These are phyloP conservation scores for Argopecten irradians DNA, from an alignment of 1,140 invertebrate species.

Conservation along the genomic window DNA sequence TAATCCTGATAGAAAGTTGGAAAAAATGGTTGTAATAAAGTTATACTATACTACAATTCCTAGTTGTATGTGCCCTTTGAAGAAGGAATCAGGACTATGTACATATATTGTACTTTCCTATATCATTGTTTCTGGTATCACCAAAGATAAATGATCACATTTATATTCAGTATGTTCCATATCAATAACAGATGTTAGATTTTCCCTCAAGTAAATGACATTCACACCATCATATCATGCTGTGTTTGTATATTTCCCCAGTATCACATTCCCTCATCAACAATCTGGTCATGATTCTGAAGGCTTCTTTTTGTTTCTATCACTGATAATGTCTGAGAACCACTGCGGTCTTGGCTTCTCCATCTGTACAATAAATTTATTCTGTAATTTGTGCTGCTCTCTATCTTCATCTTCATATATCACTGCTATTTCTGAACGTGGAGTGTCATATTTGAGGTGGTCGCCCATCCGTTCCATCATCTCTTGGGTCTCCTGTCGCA, in stretches of 20 bases:
- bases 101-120: too few relatives aligned
- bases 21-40: too few relatives aligned
- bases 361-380: constrained; percentile 44
- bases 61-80: too few relatives aligned
- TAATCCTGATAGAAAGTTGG: too few relatives aligned
- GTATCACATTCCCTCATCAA: background rate
- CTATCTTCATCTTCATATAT: constrained; percentile 34
- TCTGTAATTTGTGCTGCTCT: background rate
- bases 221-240: background rate
- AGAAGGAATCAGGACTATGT: too few relatives aligned
- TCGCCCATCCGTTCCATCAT: constrained; percentile 41
- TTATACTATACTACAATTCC: too few relatives aligned
- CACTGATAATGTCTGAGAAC: constrained; percentile 29
- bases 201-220: too few relatives aligned
- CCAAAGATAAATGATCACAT: too few relatives aligned
- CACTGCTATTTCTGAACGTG: constrained; percentile 26
- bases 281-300: background rate
- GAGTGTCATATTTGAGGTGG: constrained; percentile 24
- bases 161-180: too few relatives aligned
- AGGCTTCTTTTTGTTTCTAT: background rate
- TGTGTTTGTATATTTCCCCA: too few relatives aligned
- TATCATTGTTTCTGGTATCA: too few relatives aligned
- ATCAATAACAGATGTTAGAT: too few relatives aligned
- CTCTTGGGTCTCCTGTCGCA: constrained; percentile 33
- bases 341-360: constrained; percentile 32